Base-by-base conservation (phyloP, 2,113 vertebrate genomes). In the Nerophis ophidion region DNA sequence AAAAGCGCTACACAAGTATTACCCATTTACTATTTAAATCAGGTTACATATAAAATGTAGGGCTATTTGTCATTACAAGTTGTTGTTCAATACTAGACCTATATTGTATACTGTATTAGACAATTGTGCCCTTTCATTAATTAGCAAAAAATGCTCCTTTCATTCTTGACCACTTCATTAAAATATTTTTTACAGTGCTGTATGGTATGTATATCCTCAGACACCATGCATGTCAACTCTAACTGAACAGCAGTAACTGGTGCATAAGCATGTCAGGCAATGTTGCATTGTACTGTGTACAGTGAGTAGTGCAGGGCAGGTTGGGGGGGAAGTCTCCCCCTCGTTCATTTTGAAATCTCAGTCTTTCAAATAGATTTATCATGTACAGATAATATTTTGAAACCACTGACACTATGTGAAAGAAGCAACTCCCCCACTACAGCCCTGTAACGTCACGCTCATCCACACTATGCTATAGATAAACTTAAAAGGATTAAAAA, bases 401-500 rank as follows among this genome's bases (percentile, higher is more conserved):
- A 75, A 70, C 64, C 57, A 40, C 54, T 61, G 48, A 72, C 50
- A 42, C 19, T 59, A 54, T 58, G 48, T 57, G 57, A 72, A 70
- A 50, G 53, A 55, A 77, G n/a, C 14, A 0, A 8, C 52, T 8
- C 7, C 34, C 13, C 51, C 35, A 36, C 38, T 7, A n/a, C 40
- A 66, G 63, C 74, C 45, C 56, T 61, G 26, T 67, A 64, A 79
- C 58, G 16, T 15, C 62, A 47, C 0, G 4, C 51, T 72, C 59
- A 54, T 65, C 64, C 68, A 63, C 56, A 19, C 47, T 11, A 53
- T 51, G 75, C 46, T 66, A 45, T 47, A 63, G 48, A 70, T 64
- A 45, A 61, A 74, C 77, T 26, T 72, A 62, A 71, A 77, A 40
- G 71, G 68, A 79, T 81, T 76, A 70, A 66, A 75, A 52, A 53